Evolutionary conservation across 2,888 invertebrate genomes (phyloP).

Genomic region (Oligia fasciuncula): DNA sequence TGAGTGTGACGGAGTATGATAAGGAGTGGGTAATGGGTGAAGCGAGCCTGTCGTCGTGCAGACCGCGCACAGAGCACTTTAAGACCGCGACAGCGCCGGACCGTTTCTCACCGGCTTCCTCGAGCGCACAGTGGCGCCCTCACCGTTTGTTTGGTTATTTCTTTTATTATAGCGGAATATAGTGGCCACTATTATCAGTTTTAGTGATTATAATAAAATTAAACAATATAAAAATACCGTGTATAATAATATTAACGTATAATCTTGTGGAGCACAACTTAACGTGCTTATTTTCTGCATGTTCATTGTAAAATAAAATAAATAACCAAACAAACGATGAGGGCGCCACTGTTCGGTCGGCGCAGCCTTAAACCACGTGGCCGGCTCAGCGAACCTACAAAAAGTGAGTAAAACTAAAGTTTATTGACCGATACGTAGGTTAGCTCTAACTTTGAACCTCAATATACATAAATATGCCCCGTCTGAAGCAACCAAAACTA

Average conservation of each 20-base stretch:
- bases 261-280: no score
- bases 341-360: no score
- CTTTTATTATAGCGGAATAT: no score
- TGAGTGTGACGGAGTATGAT: constrained; percentile 71
- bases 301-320: no score
- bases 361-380: constrained; percentile 81
- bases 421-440: constrained; percentile 56
- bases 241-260: no score
- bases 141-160: no score
- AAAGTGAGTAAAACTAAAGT: constrained; percentile 78
- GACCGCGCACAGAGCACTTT: constrained; percentile 58
- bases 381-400: constrained; percentile 78
- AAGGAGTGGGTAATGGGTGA: constrained; percentile 65
- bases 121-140: no score
- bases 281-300: no score
- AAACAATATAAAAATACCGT: no score
- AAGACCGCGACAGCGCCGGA: constrained; percentile 80
- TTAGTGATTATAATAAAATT: no score
- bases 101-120: constrained; percentile 69
- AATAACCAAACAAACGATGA: constrained; percentile 8
- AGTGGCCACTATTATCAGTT: no score
- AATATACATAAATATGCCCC: background rate
- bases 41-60: constrained; percentile 84
- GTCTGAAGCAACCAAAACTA: background rate
- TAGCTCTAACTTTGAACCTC: constrained; percentile 39